phyloP scores from a whole-genome alignment of 2,113 vertebrate species.

The Dryoscopus gambensis region DNA sequence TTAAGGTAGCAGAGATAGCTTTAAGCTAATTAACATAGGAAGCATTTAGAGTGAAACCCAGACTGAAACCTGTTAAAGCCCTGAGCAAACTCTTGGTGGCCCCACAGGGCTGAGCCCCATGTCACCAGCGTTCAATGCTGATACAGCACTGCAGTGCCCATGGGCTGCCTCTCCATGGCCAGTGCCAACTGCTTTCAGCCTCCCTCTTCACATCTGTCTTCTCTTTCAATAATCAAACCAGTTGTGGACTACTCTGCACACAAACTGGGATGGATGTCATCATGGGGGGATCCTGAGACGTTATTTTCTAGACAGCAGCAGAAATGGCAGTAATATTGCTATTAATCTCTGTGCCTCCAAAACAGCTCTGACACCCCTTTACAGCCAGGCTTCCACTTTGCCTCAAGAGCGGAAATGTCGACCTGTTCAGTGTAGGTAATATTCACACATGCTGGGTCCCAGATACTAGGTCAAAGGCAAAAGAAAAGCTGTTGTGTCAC shows the following conservation, averaged over 20 bases:
- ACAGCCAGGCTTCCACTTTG: background rate
- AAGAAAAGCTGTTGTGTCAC: background rate
- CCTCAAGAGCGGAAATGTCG: rapidly evolving
- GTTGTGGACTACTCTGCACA: background rate
- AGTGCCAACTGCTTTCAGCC: background rate
- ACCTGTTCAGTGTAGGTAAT: background rate
- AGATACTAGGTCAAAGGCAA: background rate
- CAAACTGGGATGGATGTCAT: background rate
- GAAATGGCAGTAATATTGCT: background rate
- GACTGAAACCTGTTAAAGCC: background rate
- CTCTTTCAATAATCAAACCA: background rate
- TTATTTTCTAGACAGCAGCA: background rate
- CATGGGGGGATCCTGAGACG: background rate
- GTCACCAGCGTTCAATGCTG: background rate
- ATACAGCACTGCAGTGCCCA: rapidly evolving
- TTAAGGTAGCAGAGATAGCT: background rate
- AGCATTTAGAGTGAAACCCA: background rate
- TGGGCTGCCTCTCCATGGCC: background rate
- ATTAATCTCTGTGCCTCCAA: background rate
- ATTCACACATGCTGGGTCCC: background rate
- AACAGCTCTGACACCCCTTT: background rate
- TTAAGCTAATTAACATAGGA: background rate
- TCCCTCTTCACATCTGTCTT: background rate
- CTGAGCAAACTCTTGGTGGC: background rate
- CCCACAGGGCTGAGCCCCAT: background rate